These are phyloP conservation scores for Phthorimaea operculella DNA, from an alignment of 1,140 invertebrate species.

Conservation along the genomic window DNA sequence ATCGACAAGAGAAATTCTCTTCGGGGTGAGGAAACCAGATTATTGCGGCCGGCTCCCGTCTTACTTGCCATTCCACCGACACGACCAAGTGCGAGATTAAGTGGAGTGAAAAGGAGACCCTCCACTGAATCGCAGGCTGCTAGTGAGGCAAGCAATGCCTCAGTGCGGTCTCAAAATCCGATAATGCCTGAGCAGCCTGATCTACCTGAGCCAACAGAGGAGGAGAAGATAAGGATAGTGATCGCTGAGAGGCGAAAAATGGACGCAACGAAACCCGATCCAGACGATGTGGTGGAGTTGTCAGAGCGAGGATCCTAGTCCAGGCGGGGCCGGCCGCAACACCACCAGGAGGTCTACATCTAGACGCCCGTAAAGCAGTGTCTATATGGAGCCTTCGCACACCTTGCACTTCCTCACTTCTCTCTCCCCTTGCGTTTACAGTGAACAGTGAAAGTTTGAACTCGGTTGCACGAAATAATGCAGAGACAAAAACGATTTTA, in stretches of 20 bases:
- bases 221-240: conserved; percentile 62
- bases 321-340: conserved; percentile 62
- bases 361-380: conserved; percentile 28
- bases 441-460: conserved; percentile 41
- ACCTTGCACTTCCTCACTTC: conserved; percentile 17
- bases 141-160: conserved; percentile 36
- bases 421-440: conserved; percentile 37
- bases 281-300: conserved; percentile 54
- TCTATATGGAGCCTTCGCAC: conserved; percentile 18
- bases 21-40: conserved; percentile 50
- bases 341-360: conserved; percentile 64
- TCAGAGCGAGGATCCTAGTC: conserved; percentile 61
- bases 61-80: conserved; percentile 48
- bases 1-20: conserved; percentile 55
- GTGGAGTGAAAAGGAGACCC: conserved; percentile 32
- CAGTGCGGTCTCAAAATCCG: conserved; percentile 25
- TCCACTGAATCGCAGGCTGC: conserved; percentile 44
- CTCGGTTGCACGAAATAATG: conserved; percentile 44
- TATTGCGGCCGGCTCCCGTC: conserved; percentile 44
- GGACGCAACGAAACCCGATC: conserved; percentile 47
- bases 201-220: conserved; percentile 51
- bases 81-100: conserved; percentile 38
- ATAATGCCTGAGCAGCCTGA: conserved; percentile 29
- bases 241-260: conserved; percentile 64
- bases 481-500: conserved; percentile 13